phyloP scores from a whole-genome alignment of 2,113 vertebrate species.

The Prunella himalayana region DNA sequence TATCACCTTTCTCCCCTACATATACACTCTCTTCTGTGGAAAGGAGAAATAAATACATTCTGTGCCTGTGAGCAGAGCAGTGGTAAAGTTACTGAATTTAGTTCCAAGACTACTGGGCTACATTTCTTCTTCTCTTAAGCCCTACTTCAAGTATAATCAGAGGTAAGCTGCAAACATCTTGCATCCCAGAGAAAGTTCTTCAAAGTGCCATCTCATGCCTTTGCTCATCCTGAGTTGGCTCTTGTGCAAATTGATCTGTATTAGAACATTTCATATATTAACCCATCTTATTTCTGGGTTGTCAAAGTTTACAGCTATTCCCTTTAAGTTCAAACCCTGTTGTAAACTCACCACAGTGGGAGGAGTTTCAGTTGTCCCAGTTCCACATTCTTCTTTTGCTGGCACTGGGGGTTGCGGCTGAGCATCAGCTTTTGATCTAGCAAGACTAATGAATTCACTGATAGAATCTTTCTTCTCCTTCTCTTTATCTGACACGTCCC shows the following conservation, averaged over 20 bases:
- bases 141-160: not conserved
- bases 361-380: not conserved
- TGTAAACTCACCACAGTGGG: constrained; percentile 45
- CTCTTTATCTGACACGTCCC: constrained; percentile 82
- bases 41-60: not conserved
- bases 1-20: not conserved
- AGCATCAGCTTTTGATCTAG: constrained; percentile 67
- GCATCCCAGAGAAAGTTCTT: not conserved
- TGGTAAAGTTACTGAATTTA: not conserved
- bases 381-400: not conserved
- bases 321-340: not conserved
- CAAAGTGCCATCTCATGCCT: not conserved
- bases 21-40: not conserved
- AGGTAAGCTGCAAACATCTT: not conserved
- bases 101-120: not conserved
- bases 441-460: constrained; percentile 76
- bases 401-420: constrained; percentile 39
- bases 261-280: not conserved
- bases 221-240: not conserved
- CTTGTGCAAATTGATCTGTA: not conserved
- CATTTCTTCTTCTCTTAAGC: not conserved
- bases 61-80: not conserved
- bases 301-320: not conserved
- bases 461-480: constrained; percentile 75
- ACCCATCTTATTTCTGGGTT: not conserved